phyloP scores from a whole-genome alignment of 2,888 invertebrate species.

The Palloptera scutellata region DNA sequence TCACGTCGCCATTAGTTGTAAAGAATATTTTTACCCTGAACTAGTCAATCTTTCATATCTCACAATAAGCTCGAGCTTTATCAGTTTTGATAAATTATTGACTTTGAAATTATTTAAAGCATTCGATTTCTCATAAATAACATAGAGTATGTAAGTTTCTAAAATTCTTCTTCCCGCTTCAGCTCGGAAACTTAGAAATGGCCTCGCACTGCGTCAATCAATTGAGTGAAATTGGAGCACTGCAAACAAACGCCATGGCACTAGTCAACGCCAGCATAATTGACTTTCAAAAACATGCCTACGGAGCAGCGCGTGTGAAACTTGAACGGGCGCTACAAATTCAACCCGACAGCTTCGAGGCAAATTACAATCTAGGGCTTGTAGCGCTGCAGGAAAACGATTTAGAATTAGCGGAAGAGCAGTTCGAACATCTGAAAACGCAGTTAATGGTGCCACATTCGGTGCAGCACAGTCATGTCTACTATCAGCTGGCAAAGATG shows the following conservation, averaged over 20 bases:
- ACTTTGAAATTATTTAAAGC: too few relatives aligned
- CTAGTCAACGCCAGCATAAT: constrained; percentile 88
- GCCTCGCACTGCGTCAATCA: constrained; percentile 80
- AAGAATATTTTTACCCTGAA: too few relatives aligned
- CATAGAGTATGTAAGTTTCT: too few relatives aligned
- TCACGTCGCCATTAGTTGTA: too few relatives aligned
- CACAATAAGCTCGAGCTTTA: too few relatives aligned
- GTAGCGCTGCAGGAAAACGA: constrained; percentile 67
- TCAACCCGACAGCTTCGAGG: constrained; percentile 84
- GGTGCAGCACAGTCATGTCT: constrained; percentile 66
- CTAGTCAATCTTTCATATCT: too few relatives aligned
- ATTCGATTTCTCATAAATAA: too few relatives aligned
- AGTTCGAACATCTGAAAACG: constrained; percentile 75
- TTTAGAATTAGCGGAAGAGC: constrained; percentile 78
- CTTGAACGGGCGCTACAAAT: constrained; percentile 79
- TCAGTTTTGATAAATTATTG: too few relatives aligned
- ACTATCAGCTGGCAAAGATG: constrained; percentile 81
- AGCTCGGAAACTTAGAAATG: constrained; percentile 82
- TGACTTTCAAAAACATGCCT: constrained; percentile 73
- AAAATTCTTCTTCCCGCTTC: constrained; percentile 38
- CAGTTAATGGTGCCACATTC: constrained; percentile 55
- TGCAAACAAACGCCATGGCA: constrained; percentile 78
- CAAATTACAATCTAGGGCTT: constrained; percentile 80
- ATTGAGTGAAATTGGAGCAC: constrained; percentile 72
- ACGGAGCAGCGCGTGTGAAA: constrained; percentile 75